Evolutionary conservation across 64 coral and sea anemone genomes (phyloP), one percentile per base, ranked within the genome.

Genomic region (Montipora sp.): DNA sequence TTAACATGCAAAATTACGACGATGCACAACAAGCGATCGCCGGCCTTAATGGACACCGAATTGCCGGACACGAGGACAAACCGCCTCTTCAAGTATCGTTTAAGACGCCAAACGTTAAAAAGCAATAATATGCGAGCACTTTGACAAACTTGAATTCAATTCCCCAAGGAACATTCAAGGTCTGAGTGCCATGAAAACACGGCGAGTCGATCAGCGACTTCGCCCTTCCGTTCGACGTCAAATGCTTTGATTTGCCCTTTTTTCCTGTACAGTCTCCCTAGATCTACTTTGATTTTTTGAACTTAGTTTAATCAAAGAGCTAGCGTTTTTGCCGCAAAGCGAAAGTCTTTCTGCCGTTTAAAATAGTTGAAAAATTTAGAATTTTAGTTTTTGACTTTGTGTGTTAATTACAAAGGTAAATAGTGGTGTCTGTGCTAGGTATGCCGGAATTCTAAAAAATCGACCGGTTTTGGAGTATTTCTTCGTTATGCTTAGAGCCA

Each of bases 1-100:
- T 98, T 71, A 98, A 98, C 84, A 98, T 98, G 95, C 83, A 84
- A 59, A 98, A 86, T 87, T 98, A 98, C 46, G 95, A 98, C 24
- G 95, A 98, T 92, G 95, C 95, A 44, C 94, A 83, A 77, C 83
- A 82, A 71, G 95, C 95, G 15, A 98, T 98, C 77, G 90, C 89
- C 24, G 63, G 86, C 46, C 90, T 98, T 14, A 88, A 98, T 75
- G 89, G 93, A 71, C 82, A 85, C 27, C 61, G 82, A 67, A 44
- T 85, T 36, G 87, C 93, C 78, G 87, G 90, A 87, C 95, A 94
- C 80, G 90, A 98, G 74, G 93, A 89, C 47, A 98, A 98, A 98
- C 87, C 87, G 6, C 82, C 82, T 71, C 92, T 98, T 51, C 95
- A 98, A 72, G 95, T 98, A 80, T 94, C 93, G 48, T 98, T 93